These are phyloP conservation scores for Prorops nasuta DNA, from an alignment of 1,140 invertebrate species.

Conservation along the genomic window DNA sequence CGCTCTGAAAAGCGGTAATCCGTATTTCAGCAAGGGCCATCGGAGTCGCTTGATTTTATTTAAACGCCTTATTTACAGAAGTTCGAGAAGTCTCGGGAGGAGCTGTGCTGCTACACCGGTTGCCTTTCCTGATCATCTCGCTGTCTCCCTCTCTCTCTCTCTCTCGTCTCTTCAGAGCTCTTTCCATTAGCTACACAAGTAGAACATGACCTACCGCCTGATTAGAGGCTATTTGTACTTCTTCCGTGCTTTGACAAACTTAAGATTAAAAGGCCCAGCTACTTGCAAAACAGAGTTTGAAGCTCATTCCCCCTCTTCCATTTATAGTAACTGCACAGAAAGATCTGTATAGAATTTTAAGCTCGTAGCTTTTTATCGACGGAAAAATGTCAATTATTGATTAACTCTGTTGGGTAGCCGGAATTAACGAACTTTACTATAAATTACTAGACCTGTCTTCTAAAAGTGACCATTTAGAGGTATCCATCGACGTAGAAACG, in stretches of 20 bases:
- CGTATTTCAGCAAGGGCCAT: background rate
- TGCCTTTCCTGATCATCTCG: background rate
- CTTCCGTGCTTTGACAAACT: constrained; percentile 15
- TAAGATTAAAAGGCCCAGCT: background rate
- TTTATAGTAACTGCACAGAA: too few species aligned
- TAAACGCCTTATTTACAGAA: constrained; percentile 21
- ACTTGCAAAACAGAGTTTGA: constrained; percentile 5
- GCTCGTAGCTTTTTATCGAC: too few species aligned
- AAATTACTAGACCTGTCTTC: too few species aligned
- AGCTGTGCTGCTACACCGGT: too few species aligned
- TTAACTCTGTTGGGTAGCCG: too few species aligned
- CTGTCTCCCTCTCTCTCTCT: constrained; percentile 4
- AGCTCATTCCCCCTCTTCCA: background rate
- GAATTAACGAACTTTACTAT: too few species aligned
- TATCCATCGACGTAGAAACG: too few species aligned
- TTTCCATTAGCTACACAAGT: constrained; percentile 13
- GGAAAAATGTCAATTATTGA: too few species aligned
- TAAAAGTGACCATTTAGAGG: too few species aligned
- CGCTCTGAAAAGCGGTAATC: background rate
- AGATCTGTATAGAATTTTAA: too few species aligned
- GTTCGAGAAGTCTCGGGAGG: too few species aligned
- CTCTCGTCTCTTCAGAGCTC: background rate
- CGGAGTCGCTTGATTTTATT: constrained; percentile 20
- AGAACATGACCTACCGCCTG: constrained; percentile 25
- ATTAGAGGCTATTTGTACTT: constrained; percentile 40